Evolutionary conservation across 1,140 invertebrate species (phyloP).

Genomic region (Varroa destructor): DNA sequence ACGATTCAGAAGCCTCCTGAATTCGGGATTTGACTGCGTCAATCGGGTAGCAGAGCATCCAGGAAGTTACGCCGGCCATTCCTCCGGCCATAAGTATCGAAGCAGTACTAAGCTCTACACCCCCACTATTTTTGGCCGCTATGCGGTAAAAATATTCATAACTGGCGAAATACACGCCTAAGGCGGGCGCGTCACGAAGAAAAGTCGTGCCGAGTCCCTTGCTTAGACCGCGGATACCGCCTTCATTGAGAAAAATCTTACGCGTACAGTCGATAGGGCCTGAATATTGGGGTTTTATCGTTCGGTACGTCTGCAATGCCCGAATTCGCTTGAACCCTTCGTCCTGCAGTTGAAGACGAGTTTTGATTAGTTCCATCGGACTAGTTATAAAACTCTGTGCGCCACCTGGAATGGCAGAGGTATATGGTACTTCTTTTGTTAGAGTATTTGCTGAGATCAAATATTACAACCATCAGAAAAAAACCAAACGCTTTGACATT

Average conservation of each 20-base stretch:
- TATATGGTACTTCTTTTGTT: constrained; percentile 25
- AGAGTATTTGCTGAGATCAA: neutral
- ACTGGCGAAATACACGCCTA: constrained; percentile 55
- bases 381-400: constrained; percentile 64
- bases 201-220: constrained; percentile 61
- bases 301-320: constrained; percentile 27
- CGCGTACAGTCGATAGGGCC: constrained; percentile 52
- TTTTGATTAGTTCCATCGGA: constrained; percentile 76
- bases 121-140: constrained; percentile 36
- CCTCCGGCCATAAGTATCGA: constrained; percentile 63
- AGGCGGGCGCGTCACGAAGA: constrained; percentile 52
- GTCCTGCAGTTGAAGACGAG: constrained; percentile 54
- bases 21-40: constrained; percentile 78
- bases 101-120: constrained; percentile 41
- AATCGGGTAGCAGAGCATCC: constrained; percentile 69
- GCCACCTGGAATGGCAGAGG: constrained; percentile 49
- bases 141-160: constrained; percentile 53
- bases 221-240: constrained; percentile 55
- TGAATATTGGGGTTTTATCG: constrained; percentile 37
- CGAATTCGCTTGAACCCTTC: constrained; percentile 31
- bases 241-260: constrained; percentile 51
- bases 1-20: constrained; percentile 54
- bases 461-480: no score
- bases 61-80: constrained; percentile 63
- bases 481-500: no score